Conservation (phyloP, 2,888 invertebrate genomes). For the Acronicta psi region DNA sequence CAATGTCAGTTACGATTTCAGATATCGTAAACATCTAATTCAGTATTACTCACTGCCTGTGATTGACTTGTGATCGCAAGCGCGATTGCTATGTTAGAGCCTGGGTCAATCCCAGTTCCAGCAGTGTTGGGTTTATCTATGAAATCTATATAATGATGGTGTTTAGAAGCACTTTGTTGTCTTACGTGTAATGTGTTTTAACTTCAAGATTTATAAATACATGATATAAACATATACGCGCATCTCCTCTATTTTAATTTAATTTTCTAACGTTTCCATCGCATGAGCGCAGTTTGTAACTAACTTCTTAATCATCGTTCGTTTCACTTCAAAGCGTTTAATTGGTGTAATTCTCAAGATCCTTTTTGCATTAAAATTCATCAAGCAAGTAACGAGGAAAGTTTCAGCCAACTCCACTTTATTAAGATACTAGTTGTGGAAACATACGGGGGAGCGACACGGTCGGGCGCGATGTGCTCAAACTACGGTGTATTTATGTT, state of each 20-base stretch:
- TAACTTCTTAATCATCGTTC: conserved; percentile 33
- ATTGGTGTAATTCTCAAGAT: conserved; percentile 52
- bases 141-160: too few relatives aligned
- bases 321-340: conserved; percentile 39
- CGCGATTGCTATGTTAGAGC: too few relatives aligned
- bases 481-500: too few relatives aligned
- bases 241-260: conserved; percentile 5
- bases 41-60: neutral
- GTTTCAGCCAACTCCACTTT: conserved; percentile 42
- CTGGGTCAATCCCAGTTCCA: too few relatives aligned
- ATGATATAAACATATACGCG: too few relatives aligned
- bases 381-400: conserved; percentile 60
- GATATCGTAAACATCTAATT: neutral
- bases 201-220: neutral
- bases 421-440: conserved; percentile 28
- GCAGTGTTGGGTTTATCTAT: too few relatives aligned
- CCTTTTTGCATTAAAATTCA: conserved; percentile 63
- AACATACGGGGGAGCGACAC: conserved; percentile 6
- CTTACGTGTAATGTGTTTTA: too few relatives aligned
- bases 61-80: too few relatives aligned
- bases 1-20: neutral
- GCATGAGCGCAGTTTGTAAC: conserved; percentile 24
- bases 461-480: neutral
- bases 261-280: conserved; percentile 6
- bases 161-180: too few relatives aligned